These are phyloP conservation scores for Anableps anableps DNA, from an alignment of 2,797 vertebrate species.

Conservation along the genomic window DNA sequence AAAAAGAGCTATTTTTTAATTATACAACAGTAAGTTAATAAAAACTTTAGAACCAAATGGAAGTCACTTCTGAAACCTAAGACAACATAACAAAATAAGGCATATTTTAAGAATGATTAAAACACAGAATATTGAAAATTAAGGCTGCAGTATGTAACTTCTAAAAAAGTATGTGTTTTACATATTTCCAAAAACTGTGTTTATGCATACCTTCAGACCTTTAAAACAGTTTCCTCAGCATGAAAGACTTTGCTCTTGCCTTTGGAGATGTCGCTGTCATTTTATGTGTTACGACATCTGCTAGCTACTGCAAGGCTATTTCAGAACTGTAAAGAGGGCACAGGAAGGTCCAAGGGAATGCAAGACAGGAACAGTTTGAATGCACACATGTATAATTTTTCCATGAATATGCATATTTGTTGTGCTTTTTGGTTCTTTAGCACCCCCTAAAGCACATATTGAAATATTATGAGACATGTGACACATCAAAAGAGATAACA, in stretches of 20 bases:
- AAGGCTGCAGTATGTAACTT: too few relatives aligned
- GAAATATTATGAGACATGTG: slow-evolving; percentile 45
- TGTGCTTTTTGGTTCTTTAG: slow-evolving; percentile 34
- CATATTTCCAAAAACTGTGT: too few relatives aligned
- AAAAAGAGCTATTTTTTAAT: not conserved
- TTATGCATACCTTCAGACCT: slow-evolving; percentile 23
- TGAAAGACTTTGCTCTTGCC: slow-evolving; percentile 54
- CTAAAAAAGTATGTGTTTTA: too few relatives aligned
- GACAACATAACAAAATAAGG: not conserved
- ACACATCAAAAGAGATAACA: slow-evolving; percentile 39
- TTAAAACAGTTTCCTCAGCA: slow-evolving; percentile 60
- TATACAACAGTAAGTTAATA: not conserved
- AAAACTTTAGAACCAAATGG: not conserved
- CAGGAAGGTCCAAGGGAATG: slow-evolving; percentile 45
- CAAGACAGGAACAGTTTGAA: slow-evolving; percentile 34
- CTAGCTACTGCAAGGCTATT: slow-evolving; percentile 59
- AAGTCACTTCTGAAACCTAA: not conserved
- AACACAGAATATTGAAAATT: too few relatives aligned
- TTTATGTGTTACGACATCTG: slow-evolving; percentile 64
- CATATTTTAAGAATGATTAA: not conserved
- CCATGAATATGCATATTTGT: slow-evolving; percentile 10
- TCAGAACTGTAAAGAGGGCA: slow-evolving; percentile 58
- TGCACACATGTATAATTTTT: not conserved
- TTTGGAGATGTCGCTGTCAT: slow-evolving; percentile 68
- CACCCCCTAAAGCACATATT: slow-evolving; percentile 43